phyloP scores from a whole-genome alignment of 2,888 invertebrate species.

The Tetramorium bicarinatum region DNA sequence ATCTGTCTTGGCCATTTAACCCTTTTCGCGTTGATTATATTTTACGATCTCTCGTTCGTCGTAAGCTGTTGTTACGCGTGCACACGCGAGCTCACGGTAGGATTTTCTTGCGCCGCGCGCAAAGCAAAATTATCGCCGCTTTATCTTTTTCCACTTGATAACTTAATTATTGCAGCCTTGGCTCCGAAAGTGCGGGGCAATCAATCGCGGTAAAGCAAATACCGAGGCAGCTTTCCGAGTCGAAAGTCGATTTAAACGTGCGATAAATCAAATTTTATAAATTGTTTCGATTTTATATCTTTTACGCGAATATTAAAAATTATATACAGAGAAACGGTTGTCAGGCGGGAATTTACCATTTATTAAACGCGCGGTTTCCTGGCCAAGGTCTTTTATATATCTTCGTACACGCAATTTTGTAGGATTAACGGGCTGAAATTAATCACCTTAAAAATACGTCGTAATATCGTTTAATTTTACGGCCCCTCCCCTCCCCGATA shows the following conservation, averaged over 20 bases:
- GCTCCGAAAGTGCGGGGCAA: conserved; percentile 21
- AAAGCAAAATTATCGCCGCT: conserved; percentile 22
- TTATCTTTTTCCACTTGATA: conserved; percentile 35
- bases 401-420: conserved; percentile 13
- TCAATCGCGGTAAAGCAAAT: conserved; percentile 13
- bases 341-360: conserved; percentile 5
- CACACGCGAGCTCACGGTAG: background rate
- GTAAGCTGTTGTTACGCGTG: conserved; percentile 27
- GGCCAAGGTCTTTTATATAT: background rate
- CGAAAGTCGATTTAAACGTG: conserved; percentile 22
- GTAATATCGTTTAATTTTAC: conserved; percentile 37
- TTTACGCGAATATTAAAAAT: background rate
- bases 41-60: conserved; percentile 46
- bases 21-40: conserved; percentile 52
- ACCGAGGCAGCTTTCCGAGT: too few relatives aligned
- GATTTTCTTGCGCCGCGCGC: conserved; percentile 27
- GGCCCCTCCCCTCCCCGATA: background rate
- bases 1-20: conserved; percentile 62
- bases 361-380: conserved; percentile 6
- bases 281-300: conserved; percentile 4
- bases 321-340: background rate
- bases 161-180: conserved; percentile 36
- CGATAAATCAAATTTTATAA: conserved; percentile 28
- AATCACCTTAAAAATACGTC: conserved; percentile 21
- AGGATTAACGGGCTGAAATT: conserved; percentile 27